These are phyloP conservation scores for Poeciliopsis presidionis DNA, from an alignment of 2,797 vertebrate species.

Conservation along the genomic window DNA sequence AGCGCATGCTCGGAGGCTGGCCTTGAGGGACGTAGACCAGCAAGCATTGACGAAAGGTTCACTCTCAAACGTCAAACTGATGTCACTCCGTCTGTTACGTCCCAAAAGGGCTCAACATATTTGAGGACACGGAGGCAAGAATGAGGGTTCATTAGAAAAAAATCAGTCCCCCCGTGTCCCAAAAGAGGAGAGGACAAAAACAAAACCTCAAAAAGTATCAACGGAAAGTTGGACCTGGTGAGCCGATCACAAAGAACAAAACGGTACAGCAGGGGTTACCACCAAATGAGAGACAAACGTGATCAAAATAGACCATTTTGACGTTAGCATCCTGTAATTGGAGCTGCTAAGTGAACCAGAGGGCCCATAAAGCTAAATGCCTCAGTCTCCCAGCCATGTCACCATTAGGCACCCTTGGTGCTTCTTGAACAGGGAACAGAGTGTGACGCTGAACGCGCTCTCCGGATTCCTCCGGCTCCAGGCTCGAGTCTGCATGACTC, in stretches of 20 bases:
- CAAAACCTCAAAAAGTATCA: too few species aligned
- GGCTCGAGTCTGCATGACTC: conserved; percentile 40
- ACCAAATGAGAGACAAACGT: background rate
- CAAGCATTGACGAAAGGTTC: conserved; percentile 9
- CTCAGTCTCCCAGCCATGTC: conserved; percentile 23
- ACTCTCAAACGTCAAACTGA: conserved; percentile 76
- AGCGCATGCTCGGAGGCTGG: background rate
- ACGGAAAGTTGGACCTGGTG: too few species aligned
- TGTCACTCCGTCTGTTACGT: background rate
- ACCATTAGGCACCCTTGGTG: conserved; percentile 28
- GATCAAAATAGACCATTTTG: background rate
- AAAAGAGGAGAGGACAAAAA: too few species aligned
- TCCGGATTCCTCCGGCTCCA: conserved; percentile 60
- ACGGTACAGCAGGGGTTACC: background rate
- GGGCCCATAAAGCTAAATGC: conserved; percentile 48
- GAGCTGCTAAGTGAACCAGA: conserved; percentile 11
- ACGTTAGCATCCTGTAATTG: conserved; percentile 28
- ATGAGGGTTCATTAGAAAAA: too few species aligned
- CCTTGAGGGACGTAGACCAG: background rate
- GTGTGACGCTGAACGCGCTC: conserved; percentile 24
- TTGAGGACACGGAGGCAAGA: too few species aligned
- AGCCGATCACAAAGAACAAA: too few species aligned
- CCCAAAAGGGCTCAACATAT: too few species aligned
- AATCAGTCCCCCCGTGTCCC: too few species aligned
- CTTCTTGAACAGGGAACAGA: conserved; percentile 26